phyloP scores from a whole-genome alignment of 2,888 invertebrate species.

The Sesia apiformis region DNA sequence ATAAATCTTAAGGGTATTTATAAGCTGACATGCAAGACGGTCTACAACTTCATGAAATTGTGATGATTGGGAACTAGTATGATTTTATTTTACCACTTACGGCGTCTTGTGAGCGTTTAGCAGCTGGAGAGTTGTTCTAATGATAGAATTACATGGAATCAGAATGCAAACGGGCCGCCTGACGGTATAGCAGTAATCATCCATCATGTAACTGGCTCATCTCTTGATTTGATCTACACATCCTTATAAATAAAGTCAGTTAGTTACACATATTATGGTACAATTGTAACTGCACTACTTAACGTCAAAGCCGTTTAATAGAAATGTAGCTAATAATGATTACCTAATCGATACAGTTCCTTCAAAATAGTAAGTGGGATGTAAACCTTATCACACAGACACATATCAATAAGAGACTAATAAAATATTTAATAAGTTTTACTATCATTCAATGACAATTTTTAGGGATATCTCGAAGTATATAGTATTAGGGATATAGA shows the following conservation, averaged over 20 bases:
- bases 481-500: too few species aligned
- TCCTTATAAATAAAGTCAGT: not conserved
- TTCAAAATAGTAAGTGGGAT: too few species aligned
- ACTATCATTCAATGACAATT: too few species aligned
- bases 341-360: too few species aligned
- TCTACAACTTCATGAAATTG: not conserved
- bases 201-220: slow-evolving; percentile 1
- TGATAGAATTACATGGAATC: slow-evolving; percentile 5
- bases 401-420: too few species aligned
- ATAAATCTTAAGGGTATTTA: not conserved
- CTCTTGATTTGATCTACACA: not conserved
- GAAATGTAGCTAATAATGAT: too few species aligned
- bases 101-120: slow-evolving; percentile 1
- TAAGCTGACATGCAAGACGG: not conserved
- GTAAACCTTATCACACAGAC: too few species aligned
- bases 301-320: too few species aligned
- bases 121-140: slow-evolving; percentile 1
- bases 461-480: too few species aligned
- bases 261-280: not conserved
- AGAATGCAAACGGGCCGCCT: slow-evolving; percentile 2
- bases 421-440: too few species aligned
- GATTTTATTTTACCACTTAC: slow-evolving; percentile 4
- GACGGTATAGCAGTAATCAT: slow-evolving; percentile 1
- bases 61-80: not conserved
- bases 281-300: too few species aligned